A percentile compares a stretch with the other conserved stretches of the same genome.
Conservation (phyloP, 2,113 vertebrate species). For the Galeopterus variegatus region DNA sequence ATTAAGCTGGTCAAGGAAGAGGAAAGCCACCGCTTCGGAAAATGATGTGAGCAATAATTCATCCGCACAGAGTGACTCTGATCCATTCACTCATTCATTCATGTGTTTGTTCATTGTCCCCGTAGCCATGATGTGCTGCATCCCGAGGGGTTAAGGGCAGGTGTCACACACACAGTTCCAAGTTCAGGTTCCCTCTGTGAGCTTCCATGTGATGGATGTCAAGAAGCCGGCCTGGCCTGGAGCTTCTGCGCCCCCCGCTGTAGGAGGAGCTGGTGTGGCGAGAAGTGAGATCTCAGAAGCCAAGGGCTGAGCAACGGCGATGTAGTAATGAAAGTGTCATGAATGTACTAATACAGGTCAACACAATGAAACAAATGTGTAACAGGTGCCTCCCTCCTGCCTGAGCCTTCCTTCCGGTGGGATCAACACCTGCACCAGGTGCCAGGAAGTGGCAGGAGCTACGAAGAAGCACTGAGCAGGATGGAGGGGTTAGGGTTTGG, state of each 20-base stretch:
- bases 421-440: not conserved
- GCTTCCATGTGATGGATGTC: not conserved
- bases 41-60: fast-evolving
- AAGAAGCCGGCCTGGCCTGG: not conserved
- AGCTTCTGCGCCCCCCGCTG: fast-evolving
- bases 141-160: fast-evolving
- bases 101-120: fast-evolving
- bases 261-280: fast-evolving
- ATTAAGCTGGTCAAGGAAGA: too few relatives aligned
- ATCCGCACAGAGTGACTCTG: fast-evolving
- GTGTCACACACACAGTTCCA: fast-evolving
- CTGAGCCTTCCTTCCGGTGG: not conserved
- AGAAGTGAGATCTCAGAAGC: not conserved
- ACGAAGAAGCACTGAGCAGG: not conserved
- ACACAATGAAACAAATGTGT: fast-evolving
- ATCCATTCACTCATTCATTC: fast-evolving
- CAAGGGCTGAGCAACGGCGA: fast-evolving
- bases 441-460: not conserved
- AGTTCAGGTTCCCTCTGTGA: not conserved
- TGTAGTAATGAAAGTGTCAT: fast-evolving
- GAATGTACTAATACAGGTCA: fast-evolving
- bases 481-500: not conserved
- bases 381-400: fast-evolving
- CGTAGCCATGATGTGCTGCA: fast-evolving
- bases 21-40: not conserved